Evolutionary conservation across 2,888 invertebrate species (phyloP), one percentile per base, ranked within the genome.

Genomic region (Cylloceria caligata): DNA sequence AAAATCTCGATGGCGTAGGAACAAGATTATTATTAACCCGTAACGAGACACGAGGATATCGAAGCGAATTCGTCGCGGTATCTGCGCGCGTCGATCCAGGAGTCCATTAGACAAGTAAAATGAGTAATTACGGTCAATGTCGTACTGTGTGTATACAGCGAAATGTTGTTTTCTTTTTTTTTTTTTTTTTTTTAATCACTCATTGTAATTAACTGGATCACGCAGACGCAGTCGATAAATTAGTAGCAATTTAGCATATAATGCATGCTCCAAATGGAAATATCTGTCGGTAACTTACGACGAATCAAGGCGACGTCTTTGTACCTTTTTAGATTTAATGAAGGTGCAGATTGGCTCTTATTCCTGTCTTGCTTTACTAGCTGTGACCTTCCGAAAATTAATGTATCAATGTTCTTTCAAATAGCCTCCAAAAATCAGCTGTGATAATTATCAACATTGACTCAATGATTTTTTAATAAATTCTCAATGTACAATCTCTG

Each of bases 101-200:
- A 67, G 69, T 71, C 69, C 71, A 34, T 57, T 76, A 67, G 39
- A 71, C 74, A 36, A 45, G 71, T 72, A 55, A 71, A 71, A 77
- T 76, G 62, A 68, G 62, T 76, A 77, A 81, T 77, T 73, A 68
- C 76, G 81, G 76, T 76, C 72, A 81, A 81, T 77, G 72, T 76
- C 81, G 76, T 24, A 52, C 60, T 67, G 39, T 49, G 13, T 45
- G 42, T 42, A 67, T 42, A 42, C 69, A 49, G 36, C 34, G 55
- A 55, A 13, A 74, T 39, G 36, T 21, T 47, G 36, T 42, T 49
- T 30, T 77, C 36, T 42, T 49, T 30, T 77, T 55, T 52, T 57
- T 36, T 55, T 45, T 27, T 19, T n/a, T 60, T 24, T 45, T 68
- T 49, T 52, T 62, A 39, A 73, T 67, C 13, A 55, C 11, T 27